Conservation (phyloP, 30 jellyfish, hydroid and myxozoan genomes). For the Aurelia sp. region DNA sequence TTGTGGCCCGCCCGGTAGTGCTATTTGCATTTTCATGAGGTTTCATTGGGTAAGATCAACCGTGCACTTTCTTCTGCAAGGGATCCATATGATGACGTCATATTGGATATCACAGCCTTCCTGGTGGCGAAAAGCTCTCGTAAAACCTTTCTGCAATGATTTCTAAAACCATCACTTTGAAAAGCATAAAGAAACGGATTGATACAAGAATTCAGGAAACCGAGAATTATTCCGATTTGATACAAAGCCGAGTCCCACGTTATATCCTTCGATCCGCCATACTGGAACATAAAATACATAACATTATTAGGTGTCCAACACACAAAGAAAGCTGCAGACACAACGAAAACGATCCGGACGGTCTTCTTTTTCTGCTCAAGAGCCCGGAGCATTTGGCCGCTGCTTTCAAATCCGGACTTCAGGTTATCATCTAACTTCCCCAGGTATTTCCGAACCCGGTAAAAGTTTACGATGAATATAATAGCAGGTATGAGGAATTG, state of each 20-base stretch:
- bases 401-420: conserved; percentile 9
- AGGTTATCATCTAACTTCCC: conserved; percentile 23
- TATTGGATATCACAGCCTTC: too few relatives aligned
- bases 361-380: conserved; percentile 57
- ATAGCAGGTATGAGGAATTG: conserved; percentile 63
- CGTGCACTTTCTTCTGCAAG: too few relatives aligned
- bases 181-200: conserved; percentile 86
- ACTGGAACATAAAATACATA: conserved; percentile 62
- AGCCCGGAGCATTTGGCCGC: background rate
- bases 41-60: too few relatives aligned
- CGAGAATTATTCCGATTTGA: conserved; percentile 69
- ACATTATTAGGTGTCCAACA: conserved; percentile 83
- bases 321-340: conserved; percentile 67
- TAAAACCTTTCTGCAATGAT: conserved; percentile 12
- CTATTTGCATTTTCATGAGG: too few relatives aligned
- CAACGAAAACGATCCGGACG: conserved; percentile 48
- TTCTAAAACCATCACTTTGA: conserved; percentile 80
- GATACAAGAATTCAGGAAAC: conserved; percentile 74
- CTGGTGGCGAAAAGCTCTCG: too few relatives aligned
- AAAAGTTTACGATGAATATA: conserved; percentile 36
- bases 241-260: conserved; percentile 77
- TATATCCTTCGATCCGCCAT: conserved; percentile 15
- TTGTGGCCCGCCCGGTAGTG: too few relatives aligned
- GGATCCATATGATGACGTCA: too few relatives aligned
- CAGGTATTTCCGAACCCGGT: conserved; percentile 43